Evolutionary conservation across 2,113 vertebrate genomes (phyloP), one percentile per base, ranked within the genome.

Genomic region (Cinclus cinclus): DNA sequence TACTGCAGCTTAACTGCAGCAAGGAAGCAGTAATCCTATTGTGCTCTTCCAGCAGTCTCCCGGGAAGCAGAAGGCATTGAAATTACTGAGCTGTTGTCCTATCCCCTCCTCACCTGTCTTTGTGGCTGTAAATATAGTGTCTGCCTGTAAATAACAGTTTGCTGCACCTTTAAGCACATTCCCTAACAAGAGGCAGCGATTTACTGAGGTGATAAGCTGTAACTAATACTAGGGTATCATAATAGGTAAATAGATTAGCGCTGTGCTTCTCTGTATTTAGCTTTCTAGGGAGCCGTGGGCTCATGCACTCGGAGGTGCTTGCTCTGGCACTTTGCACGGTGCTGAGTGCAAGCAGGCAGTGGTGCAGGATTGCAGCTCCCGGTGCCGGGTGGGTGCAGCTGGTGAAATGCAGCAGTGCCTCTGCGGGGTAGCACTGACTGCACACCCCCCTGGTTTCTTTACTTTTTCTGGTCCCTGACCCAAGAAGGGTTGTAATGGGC

Each of bases 171-270:
- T 97, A 98, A 98, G 96, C 96, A 68, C 21, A 59, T 91, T 95
- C 87, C 94, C 94, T 95, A 97, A 98, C 98, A 97, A 98, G 98
- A 98, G 97, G 98, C 98, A 92, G 98, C 98, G 98, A 99, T 99
- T 99, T 98, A 98, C 98, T 97, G 96, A 97, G 97, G 98, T 98
- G 98, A 98, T 99, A 98, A 99, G 98, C 98, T 98, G 97, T 97
- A 97, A 92, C 97, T 99, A 99, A 99, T 99, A 98, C 98, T 95
- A 98, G 98, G 98, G 98, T 99, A 98, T 98, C 98, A 98, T 98
- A 98, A 99, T 98, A 68, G 97, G 95, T 97, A 97, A 97, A 97
- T 95, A 97, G 97, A 97, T 97, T 97, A 97, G 87, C 89, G 8
- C 74, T 3, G 5, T 46, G 93, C 87, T 82, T 85, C 94, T 92